Percentiles rank a stretch among this genome's conserved stretches.
These are phyloP conservation scores for Entomyzon cyanotis DNA, from an alignment of 2,113 vertebrate species.

Conservation along the genomic window DNA sequence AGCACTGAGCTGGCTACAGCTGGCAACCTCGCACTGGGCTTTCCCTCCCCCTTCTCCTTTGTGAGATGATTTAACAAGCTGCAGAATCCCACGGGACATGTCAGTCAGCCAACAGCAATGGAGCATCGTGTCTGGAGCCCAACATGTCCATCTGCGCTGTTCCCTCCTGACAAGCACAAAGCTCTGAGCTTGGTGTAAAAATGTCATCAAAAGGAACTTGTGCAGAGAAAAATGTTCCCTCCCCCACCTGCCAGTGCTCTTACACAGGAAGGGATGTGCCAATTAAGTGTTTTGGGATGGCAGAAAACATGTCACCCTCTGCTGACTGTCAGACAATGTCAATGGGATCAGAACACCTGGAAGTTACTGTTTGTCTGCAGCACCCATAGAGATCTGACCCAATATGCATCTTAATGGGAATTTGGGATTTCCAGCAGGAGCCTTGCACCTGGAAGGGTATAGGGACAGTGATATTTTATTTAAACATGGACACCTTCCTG, in stretches of 20 bases:
- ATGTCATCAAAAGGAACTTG: not conserved
- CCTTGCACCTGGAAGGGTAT: not conserved
- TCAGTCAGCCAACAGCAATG: not conserved
- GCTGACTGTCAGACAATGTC: not conserved
- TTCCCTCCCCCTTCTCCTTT: slow-evolving; percentile 3
- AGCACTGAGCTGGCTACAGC: slow-evolving; percentile 5
- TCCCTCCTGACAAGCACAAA: slow-evolving; percentile 5
- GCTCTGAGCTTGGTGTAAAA: not conserved
- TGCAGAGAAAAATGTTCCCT: not conserved
- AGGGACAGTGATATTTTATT: not conserved
- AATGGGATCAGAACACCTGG: not conserved
- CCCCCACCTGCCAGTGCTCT: not conserved
- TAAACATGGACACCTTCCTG: not conserved
- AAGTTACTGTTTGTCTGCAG: not conserved
- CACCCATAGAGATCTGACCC: not conserved
- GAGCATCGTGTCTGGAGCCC: not conserved
- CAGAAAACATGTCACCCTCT: not conserved
- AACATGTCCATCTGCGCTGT: not conserved
- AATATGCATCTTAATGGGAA: accelerated
- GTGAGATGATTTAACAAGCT: slow-evolving; percentile 43
- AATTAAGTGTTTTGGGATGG: not conserved
- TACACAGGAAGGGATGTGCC: not conserved
- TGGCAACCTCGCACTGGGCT: not conserved
- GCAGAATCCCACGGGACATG: not conserved
- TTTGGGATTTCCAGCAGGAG: not conserved